These are phyloP conservation scores for Oophaga pumilio DNA, from an alignment of 2,113 vertebrate genomes.

Conservation along the genomic window DNA sequence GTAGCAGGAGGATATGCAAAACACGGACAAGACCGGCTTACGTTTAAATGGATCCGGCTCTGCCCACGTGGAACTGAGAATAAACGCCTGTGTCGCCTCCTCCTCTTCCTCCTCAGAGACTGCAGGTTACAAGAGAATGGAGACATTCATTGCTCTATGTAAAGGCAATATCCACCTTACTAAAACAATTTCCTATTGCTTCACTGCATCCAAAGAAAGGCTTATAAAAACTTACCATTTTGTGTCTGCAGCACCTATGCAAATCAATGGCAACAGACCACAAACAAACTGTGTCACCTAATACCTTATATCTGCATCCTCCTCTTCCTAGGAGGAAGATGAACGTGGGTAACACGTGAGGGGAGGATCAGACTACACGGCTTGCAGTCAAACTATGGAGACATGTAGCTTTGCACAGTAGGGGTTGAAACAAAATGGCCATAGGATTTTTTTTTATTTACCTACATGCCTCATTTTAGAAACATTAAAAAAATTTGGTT, in stretches of 20 bases:
- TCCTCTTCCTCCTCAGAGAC: constrained; percentile 26
- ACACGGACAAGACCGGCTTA: not conserved
- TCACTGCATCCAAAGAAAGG: not conserved
- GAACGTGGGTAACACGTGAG: no score
- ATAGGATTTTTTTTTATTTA: no score
- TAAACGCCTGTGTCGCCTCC: constrained; percentile 41
- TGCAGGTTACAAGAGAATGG: not conserved
- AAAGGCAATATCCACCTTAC: not conserved
- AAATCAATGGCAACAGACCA: not conserved
- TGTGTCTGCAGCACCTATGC: not conserved
- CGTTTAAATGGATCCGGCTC: constrained; percentile 44
- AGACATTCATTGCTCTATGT: not conserved
- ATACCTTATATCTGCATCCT: no score
- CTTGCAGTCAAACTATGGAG: no score
- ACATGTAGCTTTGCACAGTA: no score
- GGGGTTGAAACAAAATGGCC: no score
- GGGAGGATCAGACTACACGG: no score
- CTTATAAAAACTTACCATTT: not conserved
- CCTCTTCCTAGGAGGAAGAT: no score
- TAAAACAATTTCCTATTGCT: not conserved
- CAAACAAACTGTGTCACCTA: not conserved
- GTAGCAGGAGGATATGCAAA: no score
- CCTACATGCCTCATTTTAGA: no score
- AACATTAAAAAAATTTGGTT: no score
- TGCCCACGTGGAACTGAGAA: constrained; percentile 43